Percentiles rank a stretch among this genome's conserved stretches.
These are phyloP conservation scores for Hippotragus niger DNA, from an alignment of 2,113 vertebrate genomes.

Conservation along the genomic window DNA sequence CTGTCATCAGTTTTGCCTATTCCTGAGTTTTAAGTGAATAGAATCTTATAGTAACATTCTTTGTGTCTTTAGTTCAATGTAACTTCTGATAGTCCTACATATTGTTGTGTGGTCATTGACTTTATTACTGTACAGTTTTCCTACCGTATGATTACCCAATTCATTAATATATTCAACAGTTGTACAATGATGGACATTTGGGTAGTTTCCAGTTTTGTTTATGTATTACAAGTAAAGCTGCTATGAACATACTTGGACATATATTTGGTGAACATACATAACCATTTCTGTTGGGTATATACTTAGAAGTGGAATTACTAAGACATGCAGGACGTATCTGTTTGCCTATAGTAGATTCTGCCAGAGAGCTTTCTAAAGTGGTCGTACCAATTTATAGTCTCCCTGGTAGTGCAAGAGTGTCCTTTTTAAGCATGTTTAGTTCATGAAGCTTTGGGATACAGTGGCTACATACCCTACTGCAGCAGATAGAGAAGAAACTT, in stretches of 20 bases:
- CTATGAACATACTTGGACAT: neutral
- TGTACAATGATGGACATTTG: neutral
- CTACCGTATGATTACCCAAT: neutral
- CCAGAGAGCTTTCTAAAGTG: neutral
- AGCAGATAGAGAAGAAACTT: neutral
- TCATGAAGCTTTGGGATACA: neutral
- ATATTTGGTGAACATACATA: neutral
- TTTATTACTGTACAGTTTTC: neutral
- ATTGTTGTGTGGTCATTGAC: neutral
- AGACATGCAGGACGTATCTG: neutral
- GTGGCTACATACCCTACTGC: neutral
- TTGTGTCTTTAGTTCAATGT: neutral
- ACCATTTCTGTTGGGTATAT: neutral
- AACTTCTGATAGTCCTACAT: neutral
- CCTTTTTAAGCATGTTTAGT: neutral
- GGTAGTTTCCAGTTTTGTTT: neutral
- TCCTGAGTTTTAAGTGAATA: neutral
- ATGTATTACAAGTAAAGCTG: slow-evolving; percentile 6
- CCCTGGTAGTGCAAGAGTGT: neutral
- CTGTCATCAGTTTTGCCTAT: neutral
- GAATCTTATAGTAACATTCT: neutral
- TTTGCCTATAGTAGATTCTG: neutral
- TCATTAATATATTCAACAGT: neutral
- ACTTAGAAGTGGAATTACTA: neutral
- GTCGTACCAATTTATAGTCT: neutral